Conservation (phyloP, 2,888 invertebrate species). For the Ctenicera cuprea region DNA sequence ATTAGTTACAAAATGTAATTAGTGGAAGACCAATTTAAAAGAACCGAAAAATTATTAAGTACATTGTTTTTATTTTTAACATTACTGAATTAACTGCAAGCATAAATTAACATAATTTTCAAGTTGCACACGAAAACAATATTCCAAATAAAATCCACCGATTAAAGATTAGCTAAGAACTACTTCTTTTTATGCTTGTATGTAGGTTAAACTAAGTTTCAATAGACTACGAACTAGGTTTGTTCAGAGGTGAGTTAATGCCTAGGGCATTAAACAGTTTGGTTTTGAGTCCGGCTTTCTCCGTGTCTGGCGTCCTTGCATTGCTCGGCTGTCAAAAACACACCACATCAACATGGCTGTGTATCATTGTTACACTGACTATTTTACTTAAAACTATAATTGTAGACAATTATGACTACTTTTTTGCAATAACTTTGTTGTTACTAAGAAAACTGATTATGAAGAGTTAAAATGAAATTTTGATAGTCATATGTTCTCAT, state of each 20-base stretch:
- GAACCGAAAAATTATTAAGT: not conserved
- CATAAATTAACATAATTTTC: not conserved
- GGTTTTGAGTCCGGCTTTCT: constrained; percentile 86
- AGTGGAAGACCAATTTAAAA: constrained; percentile 5
- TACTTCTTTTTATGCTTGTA: constrained; percentile 9
- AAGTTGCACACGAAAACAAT: constrained; percentile 7
- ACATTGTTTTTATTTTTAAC: constrained; percentile 26
- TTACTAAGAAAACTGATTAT: no score
- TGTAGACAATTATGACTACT: not conserved
- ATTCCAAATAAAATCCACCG: not conserved
- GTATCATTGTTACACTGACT: not conserved
- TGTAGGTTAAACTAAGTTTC: constrained; percentile 24
- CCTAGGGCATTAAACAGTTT: constrained; percentile 91
- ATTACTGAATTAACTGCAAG: constrained; percentile 25
- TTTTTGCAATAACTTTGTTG: no score
- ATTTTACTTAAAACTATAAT: not conserved
- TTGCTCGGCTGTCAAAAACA: constrained; percentile 76
- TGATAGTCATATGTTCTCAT: no score
- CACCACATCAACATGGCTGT: constrained; percentile 44
- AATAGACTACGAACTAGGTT: constrained; percentile 67
- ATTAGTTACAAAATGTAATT: not conserved
- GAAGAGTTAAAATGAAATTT: no score
- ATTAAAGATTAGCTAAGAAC: constrained; percentile 31
- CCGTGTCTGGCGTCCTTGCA: constrained; percentile 81
- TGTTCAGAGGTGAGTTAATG: constrained; percentile 79